Base-by-base conservation (phyloP, 2,888 invertebrate genomes). In the Mechanitis mazaeus region DNA sequence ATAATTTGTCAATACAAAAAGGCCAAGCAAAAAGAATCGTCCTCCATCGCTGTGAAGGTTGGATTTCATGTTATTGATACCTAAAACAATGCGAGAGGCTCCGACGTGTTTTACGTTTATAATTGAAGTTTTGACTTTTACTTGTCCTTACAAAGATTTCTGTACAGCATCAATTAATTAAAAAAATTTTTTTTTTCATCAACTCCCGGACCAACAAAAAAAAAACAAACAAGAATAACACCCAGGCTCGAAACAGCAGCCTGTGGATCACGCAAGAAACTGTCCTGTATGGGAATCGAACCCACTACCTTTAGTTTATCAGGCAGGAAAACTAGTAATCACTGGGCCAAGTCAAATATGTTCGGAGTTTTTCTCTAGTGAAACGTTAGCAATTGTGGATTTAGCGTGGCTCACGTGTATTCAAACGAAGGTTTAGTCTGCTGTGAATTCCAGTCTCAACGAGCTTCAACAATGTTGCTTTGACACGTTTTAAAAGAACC, bases 1-100 rank as follows among this genome's bases (percentile, higher is more conserved):
- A 81, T 81, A 80, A 79, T 81, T 83, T 82, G 79, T 81, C 73
- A 77, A 76, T 74, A 76, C 81, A 87, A 87, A 86, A 87, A 85
- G 75, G 67, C 73, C 64, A 72, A 69, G 66, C 59, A 61, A 69
- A 70, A 71, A 70, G 67, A 72, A 70, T 57, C 68, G 82, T 81
- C 84, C 84, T 84, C 81, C 78, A 73, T 72, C 67, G 69, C 63
- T 64, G 71, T 73, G 78, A 85, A 72, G 79, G 75, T 76, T 75
- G 69, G 54, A 61, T 66, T 64, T 63, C 64, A 60, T 65, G 60
- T 67, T 72, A 66, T 67, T 68, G 66, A 69, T 72, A 68, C 69
- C 69, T 75, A 76, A 81, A 76, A 81, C 80, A 81, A 79, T 77
- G 75, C 71, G 68, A 64, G 70, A 77, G 75, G 74, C 72, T 68